Base-by-base conservation (phyloP, 2,797 vertebrate genomes). In the Decapterus maruadsi region DNA sequence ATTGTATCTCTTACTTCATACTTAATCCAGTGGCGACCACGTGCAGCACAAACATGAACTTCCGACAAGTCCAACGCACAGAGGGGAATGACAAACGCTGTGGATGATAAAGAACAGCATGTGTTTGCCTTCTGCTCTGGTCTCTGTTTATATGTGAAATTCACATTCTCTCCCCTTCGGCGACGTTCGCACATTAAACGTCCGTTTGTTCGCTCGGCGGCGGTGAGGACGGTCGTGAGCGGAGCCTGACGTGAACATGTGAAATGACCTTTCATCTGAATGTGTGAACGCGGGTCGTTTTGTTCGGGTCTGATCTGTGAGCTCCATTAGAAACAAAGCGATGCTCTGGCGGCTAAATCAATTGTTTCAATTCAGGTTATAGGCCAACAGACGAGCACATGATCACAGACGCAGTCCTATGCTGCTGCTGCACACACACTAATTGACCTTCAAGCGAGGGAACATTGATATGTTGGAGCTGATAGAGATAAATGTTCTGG, bases 391-490 rank as follows among this genome's bases (percentile, higher is more conserved):
- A 72, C 6, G 14, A 57, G 51, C 72, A 48, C 40, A 26, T 68
- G 66, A 82, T 77, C 61, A 54, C 63, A 66, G 8, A 58, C 56
- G 34, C 72, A 34, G 22, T 59, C 2, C 34, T 36, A 43, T 67
- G 64, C 56, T 10, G 0, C 20, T 4, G 4, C 65, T n/a, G 55
- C 38, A 58, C 45, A 68, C 12, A 57, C 34, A 42, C 62, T 79
- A 79, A 82, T 22, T 87, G 87, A 87, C 92, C 91, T 92, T 92
- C 81, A 83, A 67, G 72, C 77, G 43, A 4, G 74, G 81, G 68
- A 74, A 68, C 76, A 85, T 78, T 64, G 48, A 82, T 60, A 69
- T 45, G 67, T 72, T n/a, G 67, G 68, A 65, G 51, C 62, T 77
- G 67, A 83, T 51, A 9, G 51, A 81, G 76, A 64, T 77, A 75